phyloP scores from a whole-genome alignment of 35 echinoderm and acorn worm species.

The Apostichopus californicus region DNA sequence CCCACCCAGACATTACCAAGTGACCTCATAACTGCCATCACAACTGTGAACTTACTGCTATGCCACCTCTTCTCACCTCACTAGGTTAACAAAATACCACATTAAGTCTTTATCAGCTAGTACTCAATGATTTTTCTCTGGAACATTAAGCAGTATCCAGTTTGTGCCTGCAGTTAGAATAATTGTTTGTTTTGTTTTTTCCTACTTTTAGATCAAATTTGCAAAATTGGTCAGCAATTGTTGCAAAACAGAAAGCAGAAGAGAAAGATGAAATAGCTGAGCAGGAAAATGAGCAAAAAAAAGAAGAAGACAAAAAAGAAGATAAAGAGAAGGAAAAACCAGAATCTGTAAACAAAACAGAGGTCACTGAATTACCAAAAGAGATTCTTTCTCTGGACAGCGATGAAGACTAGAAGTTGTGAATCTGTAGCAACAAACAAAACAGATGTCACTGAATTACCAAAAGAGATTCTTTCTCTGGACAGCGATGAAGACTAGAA shows the following conservation, averaged over 20 bases:
- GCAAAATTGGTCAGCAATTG: constrained; percentile 97
- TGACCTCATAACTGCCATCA: no score
- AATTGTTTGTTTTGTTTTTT: no score
- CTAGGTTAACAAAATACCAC: no score
- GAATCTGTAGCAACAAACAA: constrained; percentile 12
- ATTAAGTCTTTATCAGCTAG: no score
- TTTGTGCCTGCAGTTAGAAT: no score
- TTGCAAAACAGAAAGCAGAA: constrained; percentile 95
- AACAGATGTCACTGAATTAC: neutral
- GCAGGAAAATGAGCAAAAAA: constrained; percentile 67
- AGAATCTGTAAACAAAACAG: constrained; percentile 40
- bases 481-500: constrained; percentile 57
- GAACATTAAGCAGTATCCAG: no score
- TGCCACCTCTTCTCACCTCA: no score
- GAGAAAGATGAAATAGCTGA: constrained; percentile 57
- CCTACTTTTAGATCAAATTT: constrained; percentile 70
- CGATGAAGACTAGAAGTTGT: constrained; percentile 8
- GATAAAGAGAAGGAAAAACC: constrained; percentile 1
- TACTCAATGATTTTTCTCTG: no score
- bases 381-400: constrained; percentile 43
- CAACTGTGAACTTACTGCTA: no score
- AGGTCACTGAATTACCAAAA: neutral
- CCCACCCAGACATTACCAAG: no score
- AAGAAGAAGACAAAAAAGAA: constrained; percentile 70
- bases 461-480: constrained; percentile 22